Evolutionary conservation across 35 echinoderm and acorn worm genomes (phyloP).

Genomic region (Anneissia japonica): DNA sequence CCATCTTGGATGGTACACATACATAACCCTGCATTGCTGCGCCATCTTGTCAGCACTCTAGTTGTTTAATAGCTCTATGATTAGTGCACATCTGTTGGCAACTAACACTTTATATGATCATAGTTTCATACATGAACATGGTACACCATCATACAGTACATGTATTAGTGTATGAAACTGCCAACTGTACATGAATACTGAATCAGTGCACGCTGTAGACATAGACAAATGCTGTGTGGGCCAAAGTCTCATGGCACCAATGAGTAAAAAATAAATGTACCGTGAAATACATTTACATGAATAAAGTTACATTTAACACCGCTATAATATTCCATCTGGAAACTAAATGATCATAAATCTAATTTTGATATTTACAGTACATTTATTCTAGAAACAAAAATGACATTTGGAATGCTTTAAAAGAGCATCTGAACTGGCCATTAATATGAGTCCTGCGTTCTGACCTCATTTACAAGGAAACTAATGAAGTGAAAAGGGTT

Average conservation of each 20-base stretch:
- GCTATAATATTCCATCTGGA: background rate
- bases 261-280: background rate
- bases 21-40: no score
- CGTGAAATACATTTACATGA: background rate
- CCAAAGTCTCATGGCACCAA: background rate
- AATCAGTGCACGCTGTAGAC: no score
- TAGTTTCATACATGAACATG: no score
- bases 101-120: no score
- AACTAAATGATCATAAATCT: background rate
- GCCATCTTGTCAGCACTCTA: no score
- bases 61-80: no score
- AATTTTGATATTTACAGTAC: background rate
- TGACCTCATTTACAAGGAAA: background rate
- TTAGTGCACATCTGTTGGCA: no score
- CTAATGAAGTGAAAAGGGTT: background rate
- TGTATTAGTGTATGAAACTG: no score
- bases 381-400: background rate
- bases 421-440: background rate
- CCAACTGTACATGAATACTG: no score
- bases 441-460: background rate
- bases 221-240: background rate
- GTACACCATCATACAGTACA: no score
- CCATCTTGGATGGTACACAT: no score
- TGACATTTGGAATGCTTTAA: background rate
- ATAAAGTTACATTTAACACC: background rate